These are phyloP conservation scores for Anarsia innoxiella DNA, from an alignment of 2,888 invertebrate genomes.

Conservation along the genomic window DNA sequence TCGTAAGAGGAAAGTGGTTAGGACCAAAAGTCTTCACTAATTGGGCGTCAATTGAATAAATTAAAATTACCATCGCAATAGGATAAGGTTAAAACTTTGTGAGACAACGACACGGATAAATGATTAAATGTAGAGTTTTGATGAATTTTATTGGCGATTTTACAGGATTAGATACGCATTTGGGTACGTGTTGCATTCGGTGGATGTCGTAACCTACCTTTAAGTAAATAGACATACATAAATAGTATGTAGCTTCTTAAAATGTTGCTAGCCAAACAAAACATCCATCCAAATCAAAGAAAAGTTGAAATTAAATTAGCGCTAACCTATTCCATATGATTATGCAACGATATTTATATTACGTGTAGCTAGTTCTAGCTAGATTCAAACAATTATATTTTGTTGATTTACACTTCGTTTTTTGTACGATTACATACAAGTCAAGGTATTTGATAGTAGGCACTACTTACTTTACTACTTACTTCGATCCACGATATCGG, in stretches of 20 bases:
- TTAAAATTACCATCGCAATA: conserved; percentile 52
- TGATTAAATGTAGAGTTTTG: conserved; percentile 42
- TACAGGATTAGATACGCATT: conserved; percentile 27
- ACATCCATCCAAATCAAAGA: conserved; percentile 10
- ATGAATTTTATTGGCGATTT: conserved; percentile 44
- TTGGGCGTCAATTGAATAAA: conserved; percentile 57
- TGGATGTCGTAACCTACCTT: conserved; percentile 4
- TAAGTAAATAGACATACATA: conserved; percentile 6
- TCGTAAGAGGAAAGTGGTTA: conserved; percentile 51
- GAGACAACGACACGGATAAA: conserved; percentile 59
- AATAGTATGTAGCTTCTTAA: conserved; percentile 9
- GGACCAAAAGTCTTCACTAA: conserved; percentile 51
- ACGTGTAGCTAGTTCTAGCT: too few species aligned
- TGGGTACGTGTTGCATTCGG: conserved; percentile 17
- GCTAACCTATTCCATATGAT: background rate
- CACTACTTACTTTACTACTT: too few species aligned
- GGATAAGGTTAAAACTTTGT: conserved; percentile 53
- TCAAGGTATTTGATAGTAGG: too few species aligned
- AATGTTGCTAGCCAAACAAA: conserved; percentile 9
- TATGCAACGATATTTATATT: background rate
- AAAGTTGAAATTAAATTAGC: conserved; percentile 4
- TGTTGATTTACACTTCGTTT: too few species aligned
- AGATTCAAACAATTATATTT: too few species aligned
- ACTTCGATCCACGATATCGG: too few species aligned
- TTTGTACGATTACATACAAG: too few species aligned